Evolutionary conservation across 2,113 vertebrate genomes (phyloP).

Genomic region (Amblyornis subalaris): DNA sequence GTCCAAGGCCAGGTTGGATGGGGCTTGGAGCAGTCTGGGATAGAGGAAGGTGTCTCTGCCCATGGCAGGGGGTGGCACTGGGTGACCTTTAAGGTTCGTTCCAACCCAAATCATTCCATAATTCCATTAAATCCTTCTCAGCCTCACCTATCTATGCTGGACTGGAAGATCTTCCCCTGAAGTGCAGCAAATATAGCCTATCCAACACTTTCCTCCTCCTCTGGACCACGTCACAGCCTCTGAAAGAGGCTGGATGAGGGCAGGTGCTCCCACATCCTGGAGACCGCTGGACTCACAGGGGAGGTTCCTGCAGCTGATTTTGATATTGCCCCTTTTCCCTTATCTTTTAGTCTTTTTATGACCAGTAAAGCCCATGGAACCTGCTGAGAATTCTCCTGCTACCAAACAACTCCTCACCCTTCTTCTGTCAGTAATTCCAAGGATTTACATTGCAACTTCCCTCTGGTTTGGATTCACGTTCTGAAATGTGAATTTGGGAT

Average conservation of each 20-base stretch:
- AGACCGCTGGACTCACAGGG: not conserved
- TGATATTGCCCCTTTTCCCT: not conserved
- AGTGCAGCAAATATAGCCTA: accelerated
- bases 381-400: not conserved
- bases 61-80: not conserved
- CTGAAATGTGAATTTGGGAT: not conserved
- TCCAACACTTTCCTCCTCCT: not conserved
- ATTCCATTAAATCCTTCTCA: not conserved
- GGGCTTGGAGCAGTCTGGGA: not conserved
- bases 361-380: not conserved
- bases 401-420: not conserved
- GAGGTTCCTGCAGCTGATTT: not conserved
- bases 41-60: accelerated
- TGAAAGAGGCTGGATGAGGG: not conserved
- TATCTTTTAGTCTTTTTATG: not conserved
- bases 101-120: not conserved
- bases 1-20: accelerated
- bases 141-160: not conserved
- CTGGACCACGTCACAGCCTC: not conserved
- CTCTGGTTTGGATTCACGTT: not conserved
- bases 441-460: not conserved
- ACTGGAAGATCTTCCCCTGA: not conserved
- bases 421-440: not conserved
- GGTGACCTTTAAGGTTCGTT: not conserved
- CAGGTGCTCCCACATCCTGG: not conserved